These are phyloP conservation scores for Huso huso DNA, from an alignment of 2,797 vertebrate genomes.

Conservation along the genomic window DNA sequence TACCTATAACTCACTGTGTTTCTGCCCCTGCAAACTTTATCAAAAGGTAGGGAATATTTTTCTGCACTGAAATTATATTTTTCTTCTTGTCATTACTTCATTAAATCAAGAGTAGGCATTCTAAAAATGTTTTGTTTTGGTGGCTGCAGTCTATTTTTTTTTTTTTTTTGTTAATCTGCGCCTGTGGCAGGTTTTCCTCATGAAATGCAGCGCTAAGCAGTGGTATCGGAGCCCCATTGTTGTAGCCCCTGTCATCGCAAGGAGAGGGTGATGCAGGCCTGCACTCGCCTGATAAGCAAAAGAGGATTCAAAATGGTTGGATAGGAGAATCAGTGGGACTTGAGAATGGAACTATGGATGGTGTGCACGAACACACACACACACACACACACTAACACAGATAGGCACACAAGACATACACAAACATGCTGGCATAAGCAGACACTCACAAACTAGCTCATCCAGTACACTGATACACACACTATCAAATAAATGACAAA, in stretches of 20 bases:
- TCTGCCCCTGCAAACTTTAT: constrained; percentile 63
- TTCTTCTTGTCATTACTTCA: constrained; percentile 66
- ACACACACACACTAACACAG: constrained; percentile 34
- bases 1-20: constrained; percentile 66
- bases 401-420: constrained; percentile 32
- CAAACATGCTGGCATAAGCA: constrained; percentile 12
- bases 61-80: constrained; percentile 59
- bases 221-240: constrained; percentile 47
- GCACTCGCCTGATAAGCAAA: constrained; percentile 64
- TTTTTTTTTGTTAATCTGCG: constrained; percentile 77
- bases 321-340: constrained; percentile 75
- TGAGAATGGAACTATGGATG: constrained; percentile 64
- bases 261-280: constrained; percentile 44
- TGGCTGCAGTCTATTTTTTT: constrained; percentile 70
- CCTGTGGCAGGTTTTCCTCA: constrained; percentile 70
- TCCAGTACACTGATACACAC: constrained; percentile 33
- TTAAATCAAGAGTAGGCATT: constrained; percentile 75
- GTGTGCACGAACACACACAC: constrained; percentile 54
- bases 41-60: constrained; percentile 58
- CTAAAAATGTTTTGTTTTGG: constrained; percentile 84
- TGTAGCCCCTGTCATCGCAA: constrained; percentile 43
- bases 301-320: constrained; percentile 72
- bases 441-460: constrained; percentile 29
- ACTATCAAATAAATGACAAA: neutral
- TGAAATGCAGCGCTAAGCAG: constrained; percentile 67